Evolutionary conservation across 1,140 invertebrate genomes (phyloP), one percentile per base, ranked within the genome.

Genomic region (Eubasilissa regina): DNA sequence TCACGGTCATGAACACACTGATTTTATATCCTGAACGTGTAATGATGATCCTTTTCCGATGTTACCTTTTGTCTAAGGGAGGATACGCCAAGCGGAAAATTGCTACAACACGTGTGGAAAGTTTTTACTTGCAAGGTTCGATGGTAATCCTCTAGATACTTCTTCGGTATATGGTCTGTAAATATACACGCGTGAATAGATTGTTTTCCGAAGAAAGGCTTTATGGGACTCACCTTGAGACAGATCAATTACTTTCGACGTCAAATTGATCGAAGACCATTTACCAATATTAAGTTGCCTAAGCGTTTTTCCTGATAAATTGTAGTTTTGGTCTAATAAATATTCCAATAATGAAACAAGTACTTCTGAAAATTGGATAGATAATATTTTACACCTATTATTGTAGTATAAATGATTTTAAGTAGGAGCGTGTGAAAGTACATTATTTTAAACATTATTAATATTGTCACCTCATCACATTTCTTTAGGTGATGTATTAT

Each of bases 81-180:
- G 11, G n/a, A 11, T 12, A 10, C 35, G 8, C 8, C 10, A 35
- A 64, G 12, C 60, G 35, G 60, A 64, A 64, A 64, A 64, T 13
- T 64, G 60, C n/a, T 64, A 64, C 25, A n/a, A 64, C 19, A 64
- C 25, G 35, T 43, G 19, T 64, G 19, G 60, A 43, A 64, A 64
- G 60, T 64, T 64, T 64, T 64, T 64, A 35, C 19, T 12, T 3
- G 9, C 12, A 62, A 21, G 58, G 21, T 64, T 64, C 13, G 60
- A 64, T 44, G 35, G 25, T 64, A 12, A 64, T 64, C 7, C 60
- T 25, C 60, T 25, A 43, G 60, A 64, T n/a, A 64, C 10, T 13
- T 9, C 13, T 19, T 19, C 55, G 0, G 0, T 19, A 13, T 56
- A 56, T 19, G n/a, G 17, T 6, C 53, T 8, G 4, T 10, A 3